Base-by-base conservation (phyloP, 1,140 invertebrate genomes). In the Catajapyx aquilonaris region DNA sequence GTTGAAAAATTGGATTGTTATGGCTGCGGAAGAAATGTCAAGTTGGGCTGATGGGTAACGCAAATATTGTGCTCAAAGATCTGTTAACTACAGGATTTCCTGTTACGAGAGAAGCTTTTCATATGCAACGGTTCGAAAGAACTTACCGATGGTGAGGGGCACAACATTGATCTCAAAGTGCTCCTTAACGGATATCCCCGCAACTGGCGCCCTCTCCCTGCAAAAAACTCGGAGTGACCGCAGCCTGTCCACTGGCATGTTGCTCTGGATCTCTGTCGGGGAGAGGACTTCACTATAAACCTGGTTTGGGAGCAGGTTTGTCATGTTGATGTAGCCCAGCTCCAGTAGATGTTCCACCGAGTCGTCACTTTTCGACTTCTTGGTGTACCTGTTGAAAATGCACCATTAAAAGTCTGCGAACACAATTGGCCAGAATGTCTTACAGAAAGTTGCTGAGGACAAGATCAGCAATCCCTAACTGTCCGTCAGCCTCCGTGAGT, bases 141-240 rank as follows among this genome's bases (percentile, higher is more conserved):
- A 39, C 46, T 52, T 61, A 71, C 85, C 81, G 45, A 93, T 87
- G 1, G 81, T 85, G 33, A 94, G 69, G 23, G 88, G 88, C 4
- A 87, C 83, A 30, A 94, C 76, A 60, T 91, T 93, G 28, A 93
- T 86, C 60, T 95, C 90, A 56, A 98, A 93, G 60, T 97, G 91
- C 52, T 97, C 93, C 55, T 97, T 97, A 0, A 99, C 85, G 1
- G 87, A 84, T 44, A 98, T 98, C 1, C 93, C 94, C 31, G 87
- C 91, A 22, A 97, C 90, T 15, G 86, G 79, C 34, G 84, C 81
- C 44, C 80, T 78, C 57, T 91, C 85, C 23, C 83, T 62, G 46
- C 85, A 91, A 57, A 87, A 88, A 28, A 90, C 76, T 40, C 85
- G 62, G 28, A 91, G 56, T 20, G 85, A 79, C 45, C 81, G 68